phyloP scores from a whole-genome alignment of 2,113 vertebrate genomes.

The Camarhynchus parvulus region DNA sequence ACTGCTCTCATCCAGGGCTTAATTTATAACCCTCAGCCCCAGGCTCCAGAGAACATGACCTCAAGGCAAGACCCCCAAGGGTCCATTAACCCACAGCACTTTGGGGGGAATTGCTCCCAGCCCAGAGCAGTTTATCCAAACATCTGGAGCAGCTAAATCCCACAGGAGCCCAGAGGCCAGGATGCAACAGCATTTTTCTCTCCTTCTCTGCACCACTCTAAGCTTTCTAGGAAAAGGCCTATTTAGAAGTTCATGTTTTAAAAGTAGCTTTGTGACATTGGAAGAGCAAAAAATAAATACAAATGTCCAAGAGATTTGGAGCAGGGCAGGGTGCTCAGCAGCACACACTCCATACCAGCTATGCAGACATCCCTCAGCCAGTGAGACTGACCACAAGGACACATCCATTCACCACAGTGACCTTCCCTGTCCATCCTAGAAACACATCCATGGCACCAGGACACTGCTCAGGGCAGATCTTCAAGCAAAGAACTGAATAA shows the following conservation, averaged over 20 bases:
- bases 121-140: not conserved
- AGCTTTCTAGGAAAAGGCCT: not conserved
- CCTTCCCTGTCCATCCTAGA: not conserved
- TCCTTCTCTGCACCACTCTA: not conserved
- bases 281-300: not conserved
- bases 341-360: not conserved
- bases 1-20: too few relatives aligned
- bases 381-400: not conserved
- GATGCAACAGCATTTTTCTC: not conserved
- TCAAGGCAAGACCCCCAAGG: not conserved
- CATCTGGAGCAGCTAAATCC: not conserved
- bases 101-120: not conserved
- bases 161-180: not conserved
- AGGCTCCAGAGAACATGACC: fast-evolving
- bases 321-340: not conserved
- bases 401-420: not conserved
- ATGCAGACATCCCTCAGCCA: not conserved
- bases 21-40: not conserved
- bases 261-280: fast-evolving
- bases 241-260: not conserved
- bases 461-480: not conserved
- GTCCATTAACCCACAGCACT: not conserved
- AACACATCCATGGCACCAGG: not conserved
- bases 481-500: too few relatives aligned
- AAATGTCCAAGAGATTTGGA: not conserved